phyloP scores from a whole-genome alignment of 1,140 invertebrate species.

The Drosophila eugracilis region DNA sequence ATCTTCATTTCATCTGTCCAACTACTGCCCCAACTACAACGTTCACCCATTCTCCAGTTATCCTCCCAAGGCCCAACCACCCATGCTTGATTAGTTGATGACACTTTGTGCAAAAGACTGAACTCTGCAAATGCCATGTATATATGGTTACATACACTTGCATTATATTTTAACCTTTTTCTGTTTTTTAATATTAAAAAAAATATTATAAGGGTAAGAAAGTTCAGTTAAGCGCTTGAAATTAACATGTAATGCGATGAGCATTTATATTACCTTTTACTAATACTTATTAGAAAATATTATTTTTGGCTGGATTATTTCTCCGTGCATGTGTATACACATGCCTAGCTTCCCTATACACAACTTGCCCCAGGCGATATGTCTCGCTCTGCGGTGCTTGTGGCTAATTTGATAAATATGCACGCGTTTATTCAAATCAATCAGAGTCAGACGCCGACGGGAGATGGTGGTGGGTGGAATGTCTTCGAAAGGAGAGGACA shows the following conservation, averaged over 20 bases:
- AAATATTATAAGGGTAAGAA: too few relatives aligned
- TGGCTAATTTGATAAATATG: slow-evolving; percentile 83
- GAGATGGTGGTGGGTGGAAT: background rate
- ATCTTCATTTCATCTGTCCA: slow-evolving; percentile 70
- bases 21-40: slow-evolving; percentile 11
- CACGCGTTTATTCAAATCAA: slow-evolving; percentile 82
- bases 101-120: slow-evolving; percentile 55
- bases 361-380: slow-evolving; percentile 28
- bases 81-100: slow-evolving; percentile 77
- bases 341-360: slow-evolving; percentile 11
- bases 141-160: background rate
- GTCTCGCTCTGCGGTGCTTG: slow-evolving; percentile 50
- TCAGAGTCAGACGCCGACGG: slow-evolving; percentile 67
- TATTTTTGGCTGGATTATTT: background rate
- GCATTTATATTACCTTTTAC: too few relatives aligned
- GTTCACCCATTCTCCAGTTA: background rate
- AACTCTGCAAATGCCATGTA: slow-evolving; percentile 3
- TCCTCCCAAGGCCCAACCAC: slow-evolving; percentile 23
- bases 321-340: background rate
- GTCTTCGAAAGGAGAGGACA: slow-evolving; percentile 22
- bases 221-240: too few relatives aligned
- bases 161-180: background rate
- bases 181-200: too few relatives aligned
- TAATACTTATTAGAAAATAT: too few relatives aligned
- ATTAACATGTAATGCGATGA: too few relatives aligned